A percentile compares a stretch with the other conserved stretches of the same genome.
Conservation (phyloP, 2,113 vertebrate species). For the Eretmochelys imbricata region DNA sequence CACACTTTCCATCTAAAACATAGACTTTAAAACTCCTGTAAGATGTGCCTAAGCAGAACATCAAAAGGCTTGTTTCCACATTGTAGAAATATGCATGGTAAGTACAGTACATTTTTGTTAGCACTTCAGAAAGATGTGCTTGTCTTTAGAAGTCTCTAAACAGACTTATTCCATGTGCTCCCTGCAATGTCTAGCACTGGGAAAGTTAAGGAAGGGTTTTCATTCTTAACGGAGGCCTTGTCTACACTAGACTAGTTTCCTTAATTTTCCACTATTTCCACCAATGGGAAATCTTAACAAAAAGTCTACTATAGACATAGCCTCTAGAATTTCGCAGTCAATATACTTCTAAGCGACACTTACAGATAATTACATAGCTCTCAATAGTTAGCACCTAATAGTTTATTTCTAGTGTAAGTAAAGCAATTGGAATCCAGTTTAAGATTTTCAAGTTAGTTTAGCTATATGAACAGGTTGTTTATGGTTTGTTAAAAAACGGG, state of each 20-base stretch:
- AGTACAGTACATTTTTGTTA: constrained; percentile 7
- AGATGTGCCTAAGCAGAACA: background rate
- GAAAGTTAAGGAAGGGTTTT: background rate
- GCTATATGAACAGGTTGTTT: background rate
- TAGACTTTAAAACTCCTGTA: background rate
- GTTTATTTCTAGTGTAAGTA: background rate
- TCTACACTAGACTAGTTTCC: accelerated
- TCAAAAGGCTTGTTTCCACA: background rate
- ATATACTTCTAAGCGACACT: background rate
- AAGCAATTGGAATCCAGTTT: background rate
- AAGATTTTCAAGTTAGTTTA: background rate
- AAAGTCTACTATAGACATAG: background rate
- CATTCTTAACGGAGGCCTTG: background rate
- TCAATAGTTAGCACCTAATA: background rate
- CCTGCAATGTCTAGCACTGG: background rate
- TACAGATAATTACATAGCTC: background rate
- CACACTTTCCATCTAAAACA: background rate
- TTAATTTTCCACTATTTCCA: background rate
- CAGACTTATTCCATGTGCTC: background rate
- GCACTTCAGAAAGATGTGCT: background rate
- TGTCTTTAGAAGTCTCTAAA: background rate
- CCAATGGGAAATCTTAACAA: background rate
- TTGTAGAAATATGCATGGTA: background rate
- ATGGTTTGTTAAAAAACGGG: background rate
- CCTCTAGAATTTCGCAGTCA: background rate